Evolutionary conservation across 2,113 vertebrate genomes (phyloP).

Genomic region (Poeciliopsis prolifica): DNA sequence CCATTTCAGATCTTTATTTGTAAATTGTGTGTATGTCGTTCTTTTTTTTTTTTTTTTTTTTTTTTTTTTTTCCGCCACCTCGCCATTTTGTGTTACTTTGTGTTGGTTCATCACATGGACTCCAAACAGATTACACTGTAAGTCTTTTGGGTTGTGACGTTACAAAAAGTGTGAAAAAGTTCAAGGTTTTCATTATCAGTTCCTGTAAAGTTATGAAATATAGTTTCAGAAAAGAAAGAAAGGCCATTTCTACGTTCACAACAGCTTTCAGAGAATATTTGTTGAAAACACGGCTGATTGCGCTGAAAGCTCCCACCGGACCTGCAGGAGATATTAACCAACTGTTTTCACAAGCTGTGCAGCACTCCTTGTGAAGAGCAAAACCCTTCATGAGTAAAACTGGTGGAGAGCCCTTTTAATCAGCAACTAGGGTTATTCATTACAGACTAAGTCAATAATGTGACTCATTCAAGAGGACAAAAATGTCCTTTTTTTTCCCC

Average conservation of each 20-base stretch:
- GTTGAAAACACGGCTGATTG: not conserved
- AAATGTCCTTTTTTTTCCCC: not conserved
- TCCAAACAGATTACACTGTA: not conserved
- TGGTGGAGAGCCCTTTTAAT: conserved; percentile 16
- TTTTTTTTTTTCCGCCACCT: not conserved
- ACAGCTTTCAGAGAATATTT: not conserved
- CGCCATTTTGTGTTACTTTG: not conserved
- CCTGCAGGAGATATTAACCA: not conserved
- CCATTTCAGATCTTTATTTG: not conserved
- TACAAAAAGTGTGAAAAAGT: not conserved
- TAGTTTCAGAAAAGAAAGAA: not conserved
- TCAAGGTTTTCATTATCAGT: not conserved
- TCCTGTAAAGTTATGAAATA: not conserved
- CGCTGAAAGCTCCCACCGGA: not conserved
- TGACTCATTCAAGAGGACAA: conserved; percentile 4
- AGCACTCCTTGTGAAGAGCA: not conserved
- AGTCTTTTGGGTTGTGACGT: not conserved
- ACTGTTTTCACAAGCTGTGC: not conserved
- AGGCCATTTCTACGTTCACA: not conserved
- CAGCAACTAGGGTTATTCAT: conserved; percentile 39
- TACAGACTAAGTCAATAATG: conserved; percentile 27
- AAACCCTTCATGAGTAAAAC: conserved; percentile 6
- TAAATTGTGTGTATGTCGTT: not conserved
- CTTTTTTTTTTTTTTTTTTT: not conserved
- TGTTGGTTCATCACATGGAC: not conserved